Conservation (phyloP, 2,797 vertebrate species). For the Hippocampus kuda region DNA sequence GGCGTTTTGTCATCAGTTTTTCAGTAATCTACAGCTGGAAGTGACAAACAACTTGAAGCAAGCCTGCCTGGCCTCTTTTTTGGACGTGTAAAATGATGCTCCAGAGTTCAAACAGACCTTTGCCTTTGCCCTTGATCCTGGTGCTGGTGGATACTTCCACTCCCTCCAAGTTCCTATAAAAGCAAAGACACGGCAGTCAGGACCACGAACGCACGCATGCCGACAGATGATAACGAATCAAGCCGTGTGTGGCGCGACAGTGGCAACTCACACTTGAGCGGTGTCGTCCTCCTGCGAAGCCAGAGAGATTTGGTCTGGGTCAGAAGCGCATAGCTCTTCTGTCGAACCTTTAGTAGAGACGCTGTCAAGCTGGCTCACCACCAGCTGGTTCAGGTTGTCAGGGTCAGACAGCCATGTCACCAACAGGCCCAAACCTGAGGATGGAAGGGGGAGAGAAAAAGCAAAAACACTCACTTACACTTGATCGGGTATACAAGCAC, state of each 20-base stretch:
- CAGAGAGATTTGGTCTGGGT: slow-evolving; percentile 38
- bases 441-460: slow-evolving; percentile 7
- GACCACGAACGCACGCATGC: slow-evolving; percentile 9
- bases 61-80: no score
- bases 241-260: slow-evolving; percentile 14
- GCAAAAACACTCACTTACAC: background rate
- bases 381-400: slow-evolving; percentile 70
- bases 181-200: slow-evolving; percentile 18
- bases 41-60: no score
- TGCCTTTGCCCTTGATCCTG: slow-evolving; percentile 49
- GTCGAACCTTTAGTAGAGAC: slow-evolving; percentile 35
- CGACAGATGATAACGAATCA: slow-evolving; percentile 13
- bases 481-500: background rate
- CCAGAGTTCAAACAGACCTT: slow-evolving; percentile 43
- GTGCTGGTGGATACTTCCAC: slow-evolving; percentile 19
- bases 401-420: slow-evolving; percentile 67
- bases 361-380: slow-evolving; percentile 62
- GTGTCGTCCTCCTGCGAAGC: slow-evolving; percentile 35
- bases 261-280: slow-evolving; percentile 50
- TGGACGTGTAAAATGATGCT: background rate
- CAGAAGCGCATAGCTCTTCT: slow-evolving; percentile 43
- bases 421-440: slow-evolving; percentile 56
- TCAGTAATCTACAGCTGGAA: no score
- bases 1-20: no score
- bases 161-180: slow-evolving; percentile 33